Conservation (phyloP, 2,797 vertebrate genomes). For the Caiman crocodilus region DNA sequence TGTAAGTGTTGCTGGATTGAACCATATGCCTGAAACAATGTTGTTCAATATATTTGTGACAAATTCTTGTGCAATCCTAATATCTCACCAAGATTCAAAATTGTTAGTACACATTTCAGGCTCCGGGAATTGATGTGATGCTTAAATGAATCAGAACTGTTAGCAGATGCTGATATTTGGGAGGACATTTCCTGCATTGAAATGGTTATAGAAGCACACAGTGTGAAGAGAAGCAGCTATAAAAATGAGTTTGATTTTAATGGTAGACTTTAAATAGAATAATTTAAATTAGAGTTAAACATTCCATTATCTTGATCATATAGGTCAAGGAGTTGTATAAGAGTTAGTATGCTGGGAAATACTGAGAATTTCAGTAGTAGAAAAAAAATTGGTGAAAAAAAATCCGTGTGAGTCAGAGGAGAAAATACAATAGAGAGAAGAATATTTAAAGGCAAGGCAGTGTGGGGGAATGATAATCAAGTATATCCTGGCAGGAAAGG, state of each 20-base stretch:
- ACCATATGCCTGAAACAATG: neutral
- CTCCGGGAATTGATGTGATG: neutral
- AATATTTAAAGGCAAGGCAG: slow-evolving; percentile 24
- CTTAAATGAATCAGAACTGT: slow-evolving; percentile 3
- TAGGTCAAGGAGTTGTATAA: slow-evolving; percentile 13
- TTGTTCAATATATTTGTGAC: neutral
- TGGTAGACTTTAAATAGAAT: neutral
- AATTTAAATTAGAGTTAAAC: slow-evolving; percentile 32
- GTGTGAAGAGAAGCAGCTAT: neutral
- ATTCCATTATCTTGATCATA: slow-evolving; percentile 32
- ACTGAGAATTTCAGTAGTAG: neutral
- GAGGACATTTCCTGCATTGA: neutral
- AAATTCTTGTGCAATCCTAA: neutral
- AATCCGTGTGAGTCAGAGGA: neutral
- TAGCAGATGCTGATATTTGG: neutral
- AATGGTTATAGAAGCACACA: neutral
- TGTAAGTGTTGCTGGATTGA: neutral
- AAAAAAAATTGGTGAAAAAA: neutral
- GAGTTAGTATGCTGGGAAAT: neutral
- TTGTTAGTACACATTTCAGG: neutral
- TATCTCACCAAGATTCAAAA: neutral
- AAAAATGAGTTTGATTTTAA: neutral
- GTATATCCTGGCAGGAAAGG: slow-evolving; percentile 57
- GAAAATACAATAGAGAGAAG: neutral
- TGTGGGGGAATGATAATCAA: slow-evolving; percentile 36